Conservation (phyloP, 2,113 vertebrate species). For the Cyrtonyx montezumae region DNA sequence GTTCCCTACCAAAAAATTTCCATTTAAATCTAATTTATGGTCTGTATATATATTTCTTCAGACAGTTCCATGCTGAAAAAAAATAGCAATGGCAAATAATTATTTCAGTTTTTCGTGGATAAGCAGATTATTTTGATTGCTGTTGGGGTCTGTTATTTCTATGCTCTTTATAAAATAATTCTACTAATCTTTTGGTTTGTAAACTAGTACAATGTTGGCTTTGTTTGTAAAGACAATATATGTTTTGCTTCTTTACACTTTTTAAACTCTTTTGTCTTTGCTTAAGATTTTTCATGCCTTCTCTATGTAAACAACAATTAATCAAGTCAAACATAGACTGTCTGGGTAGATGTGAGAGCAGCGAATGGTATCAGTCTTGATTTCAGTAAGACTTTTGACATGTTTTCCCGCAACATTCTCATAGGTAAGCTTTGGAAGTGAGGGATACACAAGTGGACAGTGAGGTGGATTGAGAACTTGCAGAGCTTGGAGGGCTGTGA, state of each 20-base stretch:
- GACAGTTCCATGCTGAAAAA: background rate
- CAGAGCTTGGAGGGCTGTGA: too few species aligned
- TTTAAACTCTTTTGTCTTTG: background rate
- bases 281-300: background rate
- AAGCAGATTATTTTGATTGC: background rate
- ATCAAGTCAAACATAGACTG: background rate
- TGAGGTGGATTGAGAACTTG: too few species aligned
- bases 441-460: too few species aligned
- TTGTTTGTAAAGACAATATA: background rate
- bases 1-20: background rate
- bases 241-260: background rate
- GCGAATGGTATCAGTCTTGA: too few species aligned
- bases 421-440: too few species aligned
- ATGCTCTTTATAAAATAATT: background rate
- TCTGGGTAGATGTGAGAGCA: too few species aligned
- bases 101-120: background rate
- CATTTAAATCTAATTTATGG: background rate
- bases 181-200: background rate
- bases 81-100: constrained; percentile 16
- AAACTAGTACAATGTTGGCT: background rate
- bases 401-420: too few species aligned
- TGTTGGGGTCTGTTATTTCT: background rate
- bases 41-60: background rate
- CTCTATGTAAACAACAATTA: background rate
- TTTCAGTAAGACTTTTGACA: too few species aligned